These are phyloP conservation scores for Armadillidium nasatum DNA, from an alignment of 1,140 invertebrate genomes.

Conservation along the genomic window DNA sequence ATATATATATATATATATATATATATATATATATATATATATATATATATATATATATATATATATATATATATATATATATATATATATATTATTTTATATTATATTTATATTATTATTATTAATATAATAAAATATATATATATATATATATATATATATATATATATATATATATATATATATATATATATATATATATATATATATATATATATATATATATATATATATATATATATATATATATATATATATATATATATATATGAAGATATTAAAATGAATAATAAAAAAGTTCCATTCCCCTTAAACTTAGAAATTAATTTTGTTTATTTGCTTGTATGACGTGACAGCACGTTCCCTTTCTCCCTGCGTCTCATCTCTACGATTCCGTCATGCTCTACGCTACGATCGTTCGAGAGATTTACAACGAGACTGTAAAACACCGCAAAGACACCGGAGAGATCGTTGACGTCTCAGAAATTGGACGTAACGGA, in stretches of 20 bases:
- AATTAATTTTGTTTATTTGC: too few species aligned
- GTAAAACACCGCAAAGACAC: background rate
- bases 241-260: constrained; percentile 15
- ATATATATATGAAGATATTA: background rate
- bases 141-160: constrained; percentile 12
- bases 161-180: constrained; percentile 12
- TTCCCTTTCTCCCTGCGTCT: constrained; percentile 24
- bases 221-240: constrained; percentile 15
- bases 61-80: too few species aligned
- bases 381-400: constrained; percentile 28
- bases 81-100: too few species aligned
- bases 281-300: too few species aligned
- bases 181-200: constrained; percentile 10
- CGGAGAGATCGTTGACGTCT: constrained; percentile 1
- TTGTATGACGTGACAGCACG: constrained; percentile 9
- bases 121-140: too few species aligned
- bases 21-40: too few species aligned
- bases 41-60: too few species aligned
- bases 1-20: constrained; percentile 6
- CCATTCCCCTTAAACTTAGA: too few species aligned
- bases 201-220: constrained; percentile 1
- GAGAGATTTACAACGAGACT: constrained; percentile 11
- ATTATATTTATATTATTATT: constrained; percentile 8
- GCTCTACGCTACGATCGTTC: constrained; percentile 17
- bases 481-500: constrained; percentile 18